A percentile compares a stretch with the other conserved stretches of the same genome.
Conservation (phyloP, 2,797 vertebrate species). For the Otolemur crassicaudatus region DNA sequence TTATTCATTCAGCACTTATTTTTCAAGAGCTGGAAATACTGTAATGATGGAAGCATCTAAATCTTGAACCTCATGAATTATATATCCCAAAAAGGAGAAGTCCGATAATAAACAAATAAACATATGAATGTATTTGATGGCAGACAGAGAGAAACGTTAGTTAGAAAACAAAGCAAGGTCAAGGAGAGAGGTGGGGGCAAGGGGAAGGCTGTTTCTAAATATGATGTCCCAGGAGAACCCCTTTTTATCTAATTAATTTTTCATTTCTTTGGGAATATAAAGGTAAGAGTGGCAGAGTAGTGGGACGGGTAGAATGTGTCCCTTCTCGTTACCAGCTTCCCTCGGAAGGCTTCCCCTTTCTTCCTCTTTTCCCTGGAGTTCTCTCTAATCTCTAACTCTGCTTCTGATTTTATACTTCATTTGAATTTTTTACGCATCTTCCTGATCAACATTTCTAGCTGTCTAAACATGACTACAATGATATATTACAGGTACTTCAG, state of each 20-base stretch:
- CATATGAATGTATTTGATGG: not conserved
- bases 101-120: not conserved
- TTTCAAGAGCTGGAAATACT: not conserved
- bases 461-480: not conserved
- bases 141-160: not conserved
- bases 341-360: not conserved
- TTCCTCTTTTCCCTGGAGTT: not conserved
- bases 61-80: not conserved
- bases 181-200: not conserved
- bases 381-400: not conserved
- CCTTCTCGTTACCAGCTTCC: not conserved
- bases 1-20: not conserved
- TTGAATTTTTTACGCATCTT: not conserved
- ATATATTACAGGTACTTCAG: not conserved
- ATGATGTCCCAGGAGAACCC: not conserved
- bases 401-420: not conserved
- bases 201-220: not conserved
- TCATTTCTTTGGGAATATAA: not conserved
- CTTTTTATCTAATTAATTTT: not conserved
- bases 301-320: not conserved
- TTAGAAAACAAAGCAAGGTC: not conserved
- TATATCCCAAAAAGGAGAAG: not conserved
- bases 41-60: not conserved
- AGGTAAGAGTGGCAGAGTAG: accelerated
- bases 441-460: not conserved